phyloP scores from a whole-genome alignment of 2,888 invertebrate species.

The Morinoia aosen region DNA sequence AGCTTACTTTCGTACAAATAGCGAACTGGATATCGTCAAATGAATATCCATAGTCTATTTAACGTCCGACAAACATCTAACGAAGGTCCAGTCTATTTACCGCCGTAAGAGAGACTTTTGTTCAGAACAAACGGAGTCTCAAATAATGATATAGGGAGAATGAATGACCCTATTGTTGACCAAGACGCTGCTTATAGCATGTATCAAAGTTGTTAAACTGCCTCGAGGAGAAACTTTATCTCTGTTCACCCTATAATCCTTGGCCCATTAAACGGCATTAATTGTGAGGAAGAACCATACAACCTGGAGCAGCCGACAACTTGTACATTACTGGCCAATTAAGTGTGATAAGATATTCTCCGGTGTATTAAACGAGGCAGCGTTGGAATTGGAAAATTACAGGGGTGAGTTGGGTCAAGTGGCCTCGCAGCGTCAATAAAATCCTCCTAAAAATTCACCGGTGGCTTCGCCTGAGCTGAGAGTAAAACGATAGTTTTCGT shows the following conservation, averaged over 20 bases:
- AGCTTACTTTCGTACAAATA: too few relatives aligned
- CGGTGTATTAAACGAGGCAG: neutral
- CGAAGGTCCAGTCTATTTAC: neutral
- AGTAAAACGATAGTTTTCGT: neutral
- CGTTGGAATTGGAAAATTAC: neutral
- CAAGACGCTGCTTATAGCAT: neutral
- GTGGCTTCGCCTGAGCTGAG: neutral
- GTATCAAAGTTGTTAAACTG: neutral
- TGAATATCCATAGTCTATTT: too few relatives aligned
- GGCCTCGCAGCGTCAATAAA: neutral
- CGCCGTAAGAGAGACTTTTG: neutral
- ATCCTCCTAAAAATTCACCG: neutral
- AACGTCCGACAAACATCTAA: too few relatives aligned
- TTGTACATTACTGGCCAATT: neutral
- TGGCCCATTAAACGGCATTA: neutral
- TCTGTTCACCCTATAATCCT: neutral
- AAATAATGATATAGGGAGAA: neutral
- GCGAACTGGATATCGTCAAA: too few relatives aligned
- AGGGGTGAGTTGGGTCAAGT: neutral
- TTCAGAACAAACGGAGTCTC: neutral
- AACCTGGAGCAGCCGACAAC: neutral
- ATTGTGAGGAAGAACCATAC: neutral
- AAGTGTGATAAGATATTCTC: neutral
- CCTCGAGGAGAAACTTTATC: neutral
- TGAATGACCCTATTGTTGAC: neutral